phyloP scores from a whole-genome alignment of 2,888 invertebrate genomes.

The Beris morrisii region DNA sequence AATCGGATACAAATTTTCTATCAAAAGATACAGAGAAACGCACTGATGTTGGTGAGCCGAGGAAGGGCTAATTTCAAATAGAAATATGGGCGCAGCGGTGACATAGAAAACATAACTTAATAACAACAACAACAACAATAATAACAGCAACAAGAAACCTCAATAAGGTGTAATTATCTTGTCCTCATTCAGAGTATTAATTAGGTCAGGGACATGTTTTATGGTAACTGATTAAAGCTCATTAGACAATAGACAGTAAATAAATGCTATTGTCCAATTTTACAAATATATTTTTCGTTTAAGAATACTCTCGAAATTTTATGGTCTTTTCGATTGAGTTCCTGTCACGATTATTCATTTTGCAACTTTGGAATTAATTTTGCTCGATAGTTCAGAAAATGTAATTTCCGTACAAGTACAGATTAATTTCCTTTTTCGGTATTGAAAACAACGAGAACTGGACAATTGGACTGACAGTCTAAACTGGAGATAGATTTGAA shows the following conservation, averaged over 20 bases:
- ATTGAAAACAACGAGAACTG: too few relatives aligned
- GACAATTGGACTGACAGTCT: too few relatives aligned
- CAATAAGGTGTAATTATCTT: constrained; percentile 23
- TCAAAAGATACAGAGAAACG: background rate
- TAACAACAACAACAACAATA: background rate
- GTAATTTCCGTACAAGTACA: too few relatives aligned
- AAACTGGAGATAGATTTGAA: too few relatives aligned
- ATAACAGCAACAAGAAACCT: background rate
- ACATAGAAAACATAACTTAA: background rate
- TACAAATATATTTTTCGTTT: too few relatives aligned
- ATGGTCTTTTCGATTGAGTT: too few relatives aligned
- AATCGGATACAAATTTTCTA: background rate
- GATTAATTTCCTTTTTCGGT: too few relatives aligned
- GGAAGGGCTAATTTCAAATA: constrained; percentile 13
- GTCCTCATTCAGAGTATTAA: constrained; percentile 10
- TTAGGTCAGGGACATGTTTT: constrained; percentile 24
- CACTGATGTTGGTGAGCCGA: background rate
- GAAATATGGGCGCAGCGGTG: constrained; percentile 21
- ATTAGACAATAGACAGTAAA: background rate
- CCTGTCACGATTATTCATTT: too few relatives aligned
- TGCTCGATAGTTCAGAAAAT: too few relatives aligned
- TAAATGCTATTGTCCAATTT: background rate
- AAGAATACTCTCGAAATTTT: too few relatives aligned
- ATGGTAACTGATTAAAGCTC: constrained; percentile 3
- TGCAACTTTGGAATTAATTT: too few relatives aligned